A percentile compares a stretch with the other conserved stretches of the same genome.
These are phyloP conservation scores for Notothenia coriiceps DNA, from an alignment of 2,113 vertebrate species.

Conservation along the genomic window DNA sequence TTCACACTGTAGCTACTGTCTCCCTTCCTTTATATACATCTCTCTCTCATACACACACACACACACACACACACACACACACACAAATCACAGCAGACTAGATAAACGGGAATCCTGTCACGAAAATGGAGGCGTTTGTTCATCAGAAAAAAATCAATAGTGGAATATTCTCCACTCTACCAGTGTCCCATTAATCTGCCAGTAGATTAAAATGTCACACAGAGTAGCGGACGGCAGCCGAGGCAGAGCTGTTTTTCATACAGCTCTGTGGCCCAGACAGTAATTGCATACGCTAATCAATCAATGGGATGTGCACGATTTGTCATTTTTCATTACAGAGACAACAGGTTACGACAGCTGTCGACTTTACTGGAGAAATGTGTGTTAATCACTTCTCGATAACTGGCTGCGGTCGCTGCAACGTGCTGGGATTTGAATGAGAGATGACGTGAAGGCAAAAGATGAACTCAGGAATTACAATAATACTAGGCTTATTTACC, in stretches of 20 bases:
- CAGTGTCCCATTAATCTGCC: conserved; percentile 76
- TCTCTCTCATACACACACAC: conserved; percentile 16
- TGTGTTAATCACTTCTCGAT: conserved; percentile 78
- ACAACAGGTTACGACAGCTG: conserved; percentile 77
- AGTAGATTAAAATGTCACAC: conserved; percentile 80
- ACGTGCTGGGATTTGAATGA: conserved; percentile 22
- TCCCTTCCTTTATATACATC: conserved; percentile 18
- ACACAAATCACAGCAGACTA: conserved; percentile 25
- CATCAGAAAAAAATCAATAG: conserved; percentile 75
- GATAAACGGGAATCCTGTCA: conserved; percentile 69
- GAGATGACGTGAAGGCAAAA: conserved; percentile 13
- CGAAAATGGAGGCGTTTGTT: conserved; percentile 73
- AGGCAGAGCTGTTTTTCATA: conserved; percentile 69
- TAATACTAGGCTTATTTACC: conserved; percentile 6
- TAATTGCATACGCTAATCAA: conserved; percentile 82
- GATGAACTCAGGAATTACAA: not conserved
- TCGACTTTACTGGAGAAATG: conserved; percentile 62
- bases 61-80: not conserved
- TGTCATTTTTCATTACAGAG: conserved; percentile 79
- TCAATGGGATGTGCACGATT: conserved; percentile 62
- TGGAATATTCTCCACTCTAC: conserved; percentile 73
- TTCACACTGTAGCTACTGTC: conserved; percentile 13
- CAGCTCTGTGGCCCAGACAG: conserved; percentile 64
- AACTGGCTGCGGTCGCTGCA: conserved; percentile 36
- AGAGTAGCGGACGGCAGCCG: conserved; percentile 37